These are phyloP conservation scores for Craniophora ligustri DNA, from an alignment of 2,888 invertebrate genomes.

Conservation along the genomic window DNA sequence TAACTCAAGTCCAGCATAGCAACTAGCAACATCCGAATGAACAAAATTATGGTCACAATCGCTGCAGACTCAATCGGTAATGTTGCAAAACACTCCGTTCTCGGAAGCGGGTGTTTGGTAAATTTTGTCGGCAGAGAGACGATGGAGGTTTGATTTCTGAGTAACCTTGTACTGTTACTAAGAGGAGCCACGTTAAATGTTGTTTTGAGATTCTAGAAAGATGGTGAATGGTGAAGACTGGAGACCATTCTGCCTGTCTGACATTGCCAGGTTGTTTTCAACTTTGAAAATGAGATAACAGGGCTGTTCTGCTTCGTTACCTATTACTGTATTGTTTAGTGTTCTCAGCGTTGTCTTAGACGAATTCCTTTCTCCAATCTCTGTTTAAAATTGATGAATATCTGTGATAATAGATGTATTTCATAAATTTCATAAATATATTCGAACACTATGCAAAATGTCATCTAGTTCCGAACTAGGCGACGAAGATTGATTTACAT, in stretches of 20 bases:
- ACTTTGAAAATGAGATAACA: too few species aligned
- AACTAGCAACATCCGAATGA: slow-evolving; percentile 31
- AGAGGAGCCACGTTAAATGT: background rate
- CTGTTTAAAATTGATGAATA: too few species aligned
- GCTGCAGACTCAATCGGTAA: slow-evolving; percentile 29
- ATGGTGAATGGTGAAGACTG: background rate
- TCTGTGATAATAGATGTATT: too few species aligned
- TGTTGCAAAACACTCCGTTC: slow-evolving; percentile 53
- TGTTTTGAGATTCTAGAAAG: slow-evolving; percentile 5
- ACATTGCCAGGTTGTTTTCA: background rate
- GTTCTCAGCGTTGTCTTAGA: too few species aligned
- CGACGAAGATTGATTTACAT: too few species aligned
- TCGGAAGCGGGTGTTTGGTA: slow-evolving; percentile 51
- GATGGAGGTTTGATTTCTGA: slow-evolving; percentile 24
- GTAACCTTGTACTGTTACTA: slow-evolving; percentile 32
- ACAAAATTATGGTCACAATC: slow-evolving; percentile 17
- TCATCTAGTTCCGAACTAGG: too few species aligned
- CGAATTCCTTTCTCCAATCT: too few species aligned
- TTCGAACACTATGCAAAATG: too few species aligned
- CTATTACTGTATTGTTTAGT: too few species aligned
- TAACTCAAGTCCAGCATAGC: slow-evolving; percentile 4
- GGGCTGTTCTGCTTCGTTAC: too few species aligned
- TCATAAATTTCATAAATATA: too few species aligned
- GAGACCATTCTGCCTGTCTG: background rate
- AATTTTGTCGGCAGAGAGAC: slow-evolving; percentile 32